These are phyloP conservation scores for Cartodere bifasciata DNA, from an alignment of 2,888 invertebrate species.

Conservation along the genomic window DNA sequence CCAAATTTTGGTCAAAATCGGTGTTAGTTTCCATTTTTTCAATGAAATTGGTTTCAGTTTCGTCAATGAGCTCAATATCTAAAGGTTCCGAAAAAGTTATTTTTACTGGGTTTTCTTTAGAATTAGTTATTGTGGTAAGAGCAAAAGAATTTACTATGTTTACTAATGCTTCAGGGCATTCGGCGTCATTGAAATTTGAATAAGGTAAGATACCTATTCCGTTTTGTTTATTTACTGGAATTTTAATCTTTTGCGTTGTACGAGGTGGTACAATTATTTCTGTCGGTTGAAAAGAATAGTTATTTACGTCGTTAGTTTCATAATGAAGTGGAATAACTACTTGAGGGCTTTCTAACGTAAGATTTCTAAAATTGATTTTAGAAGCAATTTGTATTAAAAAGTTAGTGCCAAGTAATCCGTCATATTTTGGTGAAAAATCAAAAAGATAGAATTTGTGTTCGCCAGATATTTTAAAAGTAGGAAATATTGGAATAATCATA, in stretches of 20 bases:
- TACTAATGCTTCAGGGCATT: not conserved
- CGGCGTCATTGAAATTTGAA: not conserved
- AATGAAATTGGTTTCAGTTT: constrained; percentile 3
- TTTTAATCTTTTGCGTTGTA: constrained; percentile 4
- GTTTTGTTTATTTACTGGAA: not conserved
- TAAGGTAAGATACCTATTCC: constrained; percentile 2
- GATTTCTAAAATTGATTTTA: constrained; percentile 6
- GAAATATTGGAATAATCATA: constrained; percentile 9
- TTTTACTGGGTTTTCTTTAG: constrained; percentile 1
- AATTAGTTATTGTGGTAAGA: not conserved
- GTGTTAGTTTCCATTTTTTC: constrained; percentile 1
- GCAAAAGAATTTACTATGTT: constrained; percentile 1
- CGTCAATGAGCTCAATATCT: constrained; percentile 6
- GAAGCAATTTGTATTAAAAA: constrained; percentile 10
- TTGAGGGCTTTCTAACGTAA: constrained; percentile 1
- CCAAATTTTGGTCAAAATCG: constrained; percentile 1
- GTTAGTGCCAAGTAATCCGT: constrained; percentile 11
- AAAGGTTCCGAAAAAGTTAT: constrained; percentile 4
- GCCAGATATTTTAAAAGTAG: constrained; percentile 7
- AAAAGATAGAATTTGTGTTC: constrained; percentile 12
- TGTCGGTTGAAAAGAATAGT: not conserved
- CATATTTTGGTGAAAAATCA: constrained; percentile 11
- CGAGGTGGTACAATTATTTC: constrained; percentile 6
- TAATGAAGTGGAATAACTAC: not conserved
- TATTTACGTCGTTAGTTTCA: constrained; percentile 1